These are phyloP conservation scores for Apteryx mantelli DNA, from an alignment of 2,113 vertebrate genomes.

Conservation along the genomic window DNA sequence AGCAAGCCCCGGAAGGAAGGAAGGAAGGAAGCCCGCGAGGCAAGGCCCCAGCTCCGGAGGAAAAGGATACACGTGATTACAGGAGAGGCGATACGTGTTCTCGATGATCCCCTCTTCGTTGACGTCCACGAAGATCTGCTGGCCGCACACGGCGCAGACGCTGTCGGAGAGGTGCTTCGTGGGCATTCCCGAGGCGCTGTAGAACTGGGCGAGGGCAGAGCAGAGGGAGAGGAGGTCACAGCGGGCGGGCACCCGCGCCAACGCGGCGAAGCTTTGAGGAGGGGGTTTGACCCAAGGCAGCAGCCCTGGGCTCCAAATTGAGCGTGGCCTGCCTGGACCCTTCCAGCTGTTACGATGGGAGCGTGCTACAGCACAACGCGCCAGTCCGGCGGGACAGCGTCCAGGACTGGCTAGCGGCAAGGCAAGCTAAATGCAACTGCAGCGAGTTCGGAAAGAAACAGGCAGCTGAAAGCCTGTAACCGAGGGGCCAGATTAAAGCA, in stretches of 20 bases:
- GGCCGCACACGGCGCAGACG: conserved; percentile 95
- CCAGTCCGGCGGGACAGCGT: too few species aligned
- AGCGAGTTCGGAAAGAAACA: background rate
- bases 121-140: conserved; percentile 95
- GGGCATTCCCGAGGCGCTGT: conserved; percentile 96
- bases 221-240: background rate
- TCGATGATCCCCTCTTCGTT: conserved; percentile 98
- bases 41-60: background rate
- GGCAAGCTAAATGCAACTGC: background rate
- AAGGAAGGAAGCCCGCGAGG: rapidly evolving
- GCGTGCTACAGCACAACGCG: too few species aligned
- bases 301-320: background rate
- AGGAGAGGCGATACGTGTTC: conserved; percentile 96
- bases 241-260: rapidly evolving
- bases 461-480: background rate
- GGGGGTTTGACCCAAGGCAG: background rate
- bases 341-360: too few species aligned
- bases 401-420: too few species aligned
- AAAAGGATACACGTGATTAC: conserved; percentile 99
- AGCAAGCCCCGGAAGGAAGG: background rate
- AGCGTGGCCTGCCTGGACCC: background rate
- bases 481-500: background rate
- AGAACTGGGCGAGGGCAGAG: conserved; percentile 81
- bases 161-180: conserved; percentile 97
- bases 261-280: background rate